Evolutionary conservation across 2,797 vertebrate genomes (phyloP).

Genomic region (Ambastaia sidthimunki): DNA sequence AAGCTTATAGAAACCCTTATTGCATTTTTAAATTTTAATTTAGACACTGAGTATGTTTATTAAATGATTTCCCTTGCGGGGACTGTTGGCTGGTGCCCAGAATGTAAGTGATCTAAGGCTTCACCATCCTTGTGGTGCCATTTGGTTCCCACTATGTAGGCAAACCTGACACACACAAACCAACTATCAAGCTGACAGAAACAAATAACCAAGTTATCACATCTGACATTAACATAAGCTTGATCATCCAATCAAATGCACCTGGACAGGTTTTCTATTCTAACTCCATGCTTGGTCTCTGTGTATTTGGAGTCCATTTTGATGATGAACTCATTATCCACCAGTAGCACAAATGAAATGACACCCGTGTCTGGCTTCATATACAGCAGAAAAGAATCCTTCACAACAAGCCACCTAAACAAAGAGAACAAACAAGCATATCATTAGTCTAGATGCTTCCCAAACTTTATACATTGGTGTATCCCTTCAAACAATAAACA

Average conservation of each 20-base stretch:
- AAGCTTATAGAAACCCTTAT: background rate
- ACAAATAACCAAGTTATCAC: background rate
- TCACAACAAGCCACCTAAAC: conserved; percentile 85
- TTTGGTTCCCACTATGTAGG: background rate
- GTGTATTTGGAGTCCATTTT: conserved; percentile 85
- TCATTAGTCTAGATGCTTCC: background rate
- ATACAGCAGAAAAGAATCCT: conserved; percentile 87
- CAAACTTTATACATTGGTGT: too few species aligned
- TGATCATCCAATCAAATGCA: conserved; percentile 50
- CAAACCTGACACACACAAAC: background rate
- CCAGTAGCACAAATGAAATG: conserved; percentile 83
- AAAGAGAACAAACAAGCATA: background rate
- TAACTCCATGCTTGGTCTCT: conserved; percentile 83
- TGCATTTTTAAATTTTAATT: background rate
- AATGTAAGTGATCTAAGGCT: background rate
- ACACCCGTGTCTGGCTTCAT: conserved; percentile 84
- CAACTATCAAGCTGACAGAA: background rate
- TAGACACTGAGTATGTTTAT: background rate
- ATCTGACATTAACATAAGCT: background rate
- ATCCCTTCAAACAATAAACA: too few species aligned
- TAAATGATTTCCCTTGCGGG: too few species aligned
- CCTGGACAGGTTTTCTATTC: conserved; percentile 87
- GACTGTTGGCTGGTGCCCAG: too few species aligned
- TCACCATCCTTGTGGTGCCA: background rate
- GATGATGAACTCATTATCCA: conserved; percentile 85